Percentiles rank a stretch among this genome's conserved stretches.
Evolutionary conservation across 2,888 invertebrate species (phyloP).

Genomic region (Dermolepida albohirtum): DNA sequence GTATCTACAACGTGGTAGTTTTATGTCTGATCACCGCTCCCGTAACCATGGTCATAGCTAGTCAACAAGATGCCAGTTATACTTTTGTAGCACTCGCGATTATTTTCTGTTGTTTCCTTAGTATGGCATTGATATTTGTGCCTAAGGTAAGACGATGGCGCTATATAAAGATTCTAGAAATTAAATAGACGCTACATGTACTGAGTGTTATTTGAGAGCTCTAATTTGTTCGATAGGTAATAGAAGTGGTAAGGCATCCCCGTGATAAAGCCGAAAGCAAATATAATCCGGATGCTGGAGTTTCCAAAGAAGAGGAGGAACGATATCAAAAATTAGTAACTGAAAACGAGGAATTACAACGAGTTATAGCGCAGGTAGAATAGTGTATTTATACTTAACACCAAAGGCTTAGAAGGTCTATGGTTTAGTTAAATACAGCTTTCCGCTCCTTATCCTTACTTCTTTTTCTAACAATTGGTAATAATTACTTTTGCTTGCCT

Average conservation of each 20-base stretch:
- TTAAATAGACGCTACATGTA: too few species aligned
- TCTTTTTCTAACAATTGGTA: too few species aligned
- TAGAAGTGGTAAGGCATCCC: slow-evolving; percentile 90
- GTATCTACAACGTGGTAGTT: slow-evolving; percentile 99
- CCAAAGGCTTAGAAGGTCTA: background rate
- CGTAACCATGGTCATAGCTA: slow-evolving; percentile 95
- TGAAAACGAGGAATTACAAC: slow-evolving; percentile 97
- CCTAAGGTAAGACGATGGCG: slow-evolving; percentile 81
- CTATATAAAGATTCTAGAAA: too few species aligned
- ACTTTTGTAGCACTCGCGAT: slow-evolving; percentile 97
- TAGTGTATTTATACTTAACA: slow-evolving; percentile 13
- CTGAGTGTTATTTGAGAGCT: too few species aligned
- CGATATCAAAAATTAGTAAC: slow-evolving; percentile 90
- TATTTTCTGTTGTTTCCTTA: slow-evolving; percentile 97
- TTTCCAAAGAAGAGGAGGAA: slow-evolving; percentile 94
- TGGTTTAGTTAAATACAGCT: too few species aligned
- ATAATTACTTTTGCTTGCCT: too few species aligned
- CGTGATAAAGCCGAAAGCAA: slow-evolving; percentile 89
- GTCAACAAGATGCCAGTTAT: slow-evolving; percentile 97
- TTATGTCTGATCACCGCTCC: slow-evolving; percentile 98
- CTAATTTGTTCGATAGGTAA: slow-evolving; percentile 71
- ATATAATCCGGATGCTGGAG: slow-evolving; percentile 84
- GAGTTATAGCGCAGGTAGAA: slow-evolving; percentile 90
- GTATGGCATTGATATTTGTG: slow-evolving; percentile 98
- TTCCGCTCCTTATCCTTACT: too few species aligned